Conservation (phyloP, 2,797 vertebrate genomes). For the Leptodactylus fallax region DNA sequence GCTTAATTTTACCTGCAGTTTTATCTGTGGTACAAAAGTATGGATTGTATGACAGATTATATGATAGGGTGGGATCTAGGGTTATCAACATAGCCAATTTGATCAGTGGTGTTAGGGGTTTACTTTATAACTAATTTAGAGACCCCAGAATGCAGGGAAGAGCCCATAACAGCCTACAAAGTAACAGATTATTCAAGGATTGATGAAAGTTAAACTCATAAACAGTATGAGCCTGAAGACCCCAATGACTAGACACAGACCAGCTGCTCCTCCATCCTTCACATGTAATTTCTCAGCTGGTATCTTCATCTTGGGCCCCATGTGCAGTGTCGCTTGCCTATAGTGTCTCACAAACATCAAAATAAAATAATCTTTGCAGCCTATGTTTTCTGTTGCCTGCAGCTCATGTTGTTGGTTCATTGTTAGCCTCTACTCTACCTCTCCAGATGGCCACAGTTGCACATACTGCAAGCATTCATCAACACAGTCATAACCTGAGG, state of each 20-base stretch:
- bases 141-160: not conserved
- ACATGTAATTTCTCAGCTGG: conserved; percentile 31
- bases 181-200: conserved; percentile 5
- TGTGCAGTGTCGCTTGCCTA: conserved; percentile 12
- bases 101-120: not conserved
- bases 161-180: not conserved
- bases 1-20: no score
- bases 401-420: not conserved
- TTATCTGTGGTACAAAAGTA: no score
- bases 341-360: not conserved
- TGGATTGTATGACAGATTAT: not conserved
- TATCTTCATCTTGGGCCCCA: not conserved
- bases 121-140: not conserved
- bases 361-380: conserved; percentile 33
- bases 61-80: not conserved
- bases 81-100: conserved; percentile 2
- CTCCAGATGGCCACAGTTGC: conserved; percentile 42
- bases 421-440: conserved; percentile 6
- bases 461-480: conserved; percentile 23
- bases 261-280: conserved; percentile 23
- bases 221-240: not conserved
- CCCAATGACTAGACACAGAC: not conserved
- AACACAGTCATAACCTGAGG: conserved; percentile 25
- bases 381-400: conserved; percentile 20
- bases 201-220: conserved; percentile 1